These are phyloP conservation scores for Acridotheres tristis DNA, from an alignment of 2,797 vertebrate species.

Conservation along the genomic window DNA sequence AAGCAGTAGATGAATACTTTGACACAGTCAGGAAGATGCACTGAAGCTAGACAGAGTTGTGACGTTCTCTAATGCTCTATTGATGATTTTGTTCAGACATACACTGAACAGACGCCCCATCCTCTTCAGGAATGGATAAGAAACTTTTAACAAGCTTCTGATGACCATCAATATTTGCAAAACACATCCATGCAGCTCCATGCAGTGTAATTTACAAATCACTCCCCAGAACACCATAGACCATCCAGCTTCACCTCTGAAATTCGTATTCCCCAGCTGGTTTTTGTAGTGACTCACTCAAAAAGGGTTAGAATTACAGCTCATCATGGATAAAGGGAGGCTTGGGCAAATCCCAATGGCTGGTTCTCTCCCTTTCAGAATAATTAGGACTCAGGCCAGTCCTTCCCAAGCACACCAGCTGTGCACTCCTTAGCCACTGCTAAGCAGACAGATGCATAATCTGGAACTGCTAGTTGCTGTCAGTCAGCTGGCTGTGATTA, in stretches of 20 bases:
- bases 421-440: not conserved
- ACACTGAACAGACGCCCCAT: not conserved
- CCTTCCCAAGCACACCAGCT: slow-evolving; percentile 24
- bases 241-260: slow-evolving; percentile 1
- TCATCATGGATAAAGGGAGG: not conserved
- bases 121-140: not conserved
- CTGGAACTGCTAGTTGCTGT: slow-evolving; percentile 1
- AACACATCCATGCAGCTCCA: not conserved
- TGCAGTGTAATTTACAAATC: not conserved
- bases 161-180: not conserved
- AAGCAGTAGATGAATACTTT: not conserved
- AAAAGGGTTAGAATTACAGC: slow-evolving; percentile 10
- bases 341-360: slow-evolving; percentile 24
- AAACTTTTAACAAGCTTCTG: not conserved
- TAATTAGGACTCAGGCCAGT: slow-evolving; percentile 7
- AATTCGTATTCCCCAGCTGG: not conserved
- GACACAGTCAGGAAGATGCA: not conserved
- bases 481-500: not conserved
- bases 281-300: slow-evolving; percentile 24
- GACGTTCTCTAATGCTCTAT: not conserved
- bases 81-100: not conserved
- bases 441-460: not conserved
- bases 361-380: slow-evolving; percentile 14
- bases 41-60: not conserved
- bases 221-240: not conserved